These are phyloP conservation scores for Papilio glaucus DNA, from an alignment of 1,140 invertebrate species.

Conservation along the genomic window DNA sequence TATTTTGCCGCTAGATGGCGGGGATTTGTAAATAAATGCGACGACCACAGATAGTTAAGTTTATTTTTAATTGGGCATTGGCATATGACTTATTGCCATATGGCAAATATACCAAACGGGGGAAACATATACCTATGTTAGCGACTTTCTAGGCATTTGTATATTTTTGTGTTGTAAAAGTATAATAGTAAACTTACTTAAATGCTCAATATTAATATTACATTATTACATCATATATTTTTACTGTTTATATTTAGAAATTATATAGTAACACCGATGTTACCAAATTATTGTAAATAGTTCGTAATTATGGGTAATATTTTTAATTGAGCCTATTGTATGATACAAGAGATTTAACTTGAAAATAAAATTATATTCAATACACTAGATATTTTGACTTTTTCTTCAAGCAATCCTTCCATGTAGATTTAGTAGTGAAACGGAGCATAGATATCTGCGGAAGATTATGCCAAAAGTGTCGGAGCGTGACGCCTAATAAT, in stretches of 20 bases:
- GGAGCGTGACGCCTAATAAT: too few species aligned
- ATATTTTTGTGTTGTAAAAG: background rate
- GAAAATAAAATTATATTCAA: background rate
- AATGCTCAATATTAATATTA: too few species aligned
- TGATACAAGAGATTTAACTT: background rate
- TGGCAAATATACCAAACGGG: conserved; percentile 7
- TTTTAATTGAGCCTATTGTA: background rate
- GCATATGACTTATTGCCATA: background rate
- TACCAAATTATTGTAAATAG: conserved; percentile 38
- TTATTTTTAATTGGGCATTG: conserved; percentile 25
- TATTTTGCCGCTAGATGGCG: conserved; percentile 13
- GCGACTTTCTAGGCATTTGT: background rate
- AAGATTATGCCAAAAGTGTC: too few species aligned
- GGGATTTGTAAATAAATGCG: conserved; percentile 34
- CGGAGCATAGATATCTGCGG: too few species aligned
- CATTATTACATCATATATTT: background rate
- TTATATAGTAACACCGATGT: conserved; percentile 33
- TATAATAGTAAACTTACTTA: too few species aligned
- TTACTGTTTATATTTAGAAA: conserved; percentile 15
- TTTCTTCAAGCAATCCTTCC: background rate
- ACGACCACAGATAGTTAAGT: conserved; percentile 36
- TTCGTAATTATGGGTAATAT: conserved; percentile 7
- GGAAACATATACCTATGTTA: background rate
- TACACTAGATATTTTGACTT: background rate
- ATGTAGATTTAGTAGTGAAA: too few species aligned